A percentile compares a stretch with the other conserved stretches of the same genome.
Evolutionary conservation across 2,888 invertebrate genomes (phyloP).

Genomic region (Taphrorychus bicolor): DNA sequence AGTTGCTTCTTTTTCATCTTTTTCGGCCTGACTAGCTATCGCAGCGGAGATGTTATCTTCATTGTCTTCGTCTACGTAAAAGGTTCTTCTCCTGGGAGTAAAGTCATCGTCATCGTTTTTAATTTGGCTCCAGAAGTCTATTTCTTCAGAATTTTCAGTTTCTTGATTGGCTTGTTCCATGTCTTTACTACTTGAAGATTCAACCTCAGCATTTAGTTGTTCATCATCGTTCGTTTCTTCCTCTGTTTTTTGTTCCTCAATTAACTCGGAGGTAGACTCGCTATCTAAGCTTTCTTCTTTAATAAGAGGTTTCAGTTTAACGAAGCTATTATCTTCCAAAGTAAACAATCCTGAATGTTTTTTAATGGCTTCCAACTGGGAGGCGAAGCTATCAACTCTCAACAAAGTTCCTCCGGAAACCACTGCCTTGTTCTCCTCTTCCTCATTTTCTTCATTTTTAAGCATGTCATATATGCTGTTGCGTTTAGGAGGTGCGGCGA

Average conservation of each 20-base stretch:
- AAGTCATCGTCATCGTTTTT: conserved; percentile 41
- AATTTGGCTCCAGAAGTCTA: conserved; percentile 44
- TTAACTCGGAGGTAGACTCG: not conserved
- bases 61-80: conserved; percentile 21
- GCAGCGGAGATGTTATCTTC: not conserved
- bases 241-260: conserved; percentile 5
- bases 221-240: conserved; percentile 9
- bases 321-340: conserved; percentile 13
- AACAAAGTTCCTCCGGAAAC: conserved; percentile 42
- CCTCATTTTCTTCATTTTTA: conserved; percentile 13
- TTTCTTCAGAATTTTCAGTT: conserved; percentile 17
- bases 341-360: conserved; percentile 45
- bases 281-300: conserved; percentile 23
- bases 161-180: not conserved
- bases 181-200: not conserved
- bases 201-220: not conserved
- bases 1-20: conserved; percentile 5
- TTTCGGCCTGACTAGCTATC: not conserved
- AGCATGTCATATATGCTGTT: conserved; percentile 35
- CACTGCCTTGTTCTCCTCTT: conserved; percentile 11
- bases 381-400: conserved; percentile 47
- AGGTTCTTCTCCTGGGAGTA: conserved; percentile 22
- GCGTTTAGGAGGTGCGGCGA: conserved; percentile 7
- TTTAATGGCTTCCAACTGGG: conserved; percentile 44
- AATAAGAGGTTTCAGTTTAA: conserved; percentile 9